Conservation (phyloP, 2,888 invertebrate species). For the Rhabditoides inermis region DNA sequence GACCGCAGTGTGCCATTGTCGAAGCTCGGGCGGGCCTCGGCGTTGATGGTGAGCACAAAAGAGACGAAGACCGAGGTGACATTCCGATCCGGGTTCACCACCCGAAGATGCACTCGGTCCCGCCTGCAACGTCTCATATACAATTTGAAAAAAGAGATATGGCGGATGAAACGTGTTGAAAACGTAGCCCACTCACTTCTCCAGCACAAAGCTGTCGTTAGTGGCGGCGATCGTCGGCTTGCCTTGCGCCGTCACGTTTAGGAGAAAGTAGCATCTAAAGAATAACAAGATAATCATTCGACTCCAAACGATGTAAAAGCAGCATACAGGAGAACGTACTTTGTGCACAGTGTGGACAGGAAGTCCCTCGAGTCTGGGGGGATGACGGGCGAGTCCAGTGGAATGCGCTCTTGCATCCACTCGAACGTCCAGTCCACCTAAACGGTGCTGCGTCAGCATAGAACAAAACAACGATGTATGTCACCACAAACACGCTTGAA, state of each 20-base stretch:
- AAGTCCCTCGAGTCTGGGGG: constrained; percentile 42
- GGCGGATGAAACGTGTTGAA: constrained; percentile 1
- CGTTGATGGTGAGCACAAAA: constrained; percentile 33
- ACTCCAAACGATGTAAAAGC: too few species aligned
- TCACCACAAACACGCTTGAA: too few species aligned
- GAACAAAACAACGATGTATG: too few species aligned
- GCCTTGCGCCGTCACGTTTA: constrained; percentile 45
- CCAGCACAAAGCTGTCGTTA: constrained; percentile 37
- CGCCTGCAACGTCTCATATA: not conserved
- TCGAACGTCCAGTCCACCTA: constrained; percentile 45
- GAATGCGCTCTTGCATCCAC: constrained; percentile 49
- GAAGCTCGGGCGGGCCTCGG: constrained; percentile 23
- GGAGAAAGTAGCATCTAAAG: constrained; percentile 48
- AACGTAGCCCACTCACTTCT: constrained; percentile 30
- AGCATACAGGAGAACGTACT: too few species aligned
- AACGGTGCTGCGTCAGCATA: too few species aligned
- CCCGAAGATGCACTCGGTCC: constrained; percentile 40
- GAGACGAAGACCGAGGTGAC: constrained; percentile 43
- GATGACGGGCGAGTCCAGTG: constrained; percentile 37
- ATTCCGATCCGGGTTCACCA: constrained; percentile 43
- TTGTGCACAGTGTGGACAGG: constrained; percentile 41
- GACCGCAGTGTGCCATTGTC: constrained; percentile 26
- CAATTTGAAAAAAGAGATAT: not conserved
- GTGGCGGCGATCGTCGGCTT: constrained; percentile 37
- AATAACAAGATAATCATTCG: too few species aligned